Evolutionary conservation across 2,888 invertebrate genomes (phyloP), one percentile per base, ranked within the genome.

Genomic region (Cactoblastis cactorum): DNA sequence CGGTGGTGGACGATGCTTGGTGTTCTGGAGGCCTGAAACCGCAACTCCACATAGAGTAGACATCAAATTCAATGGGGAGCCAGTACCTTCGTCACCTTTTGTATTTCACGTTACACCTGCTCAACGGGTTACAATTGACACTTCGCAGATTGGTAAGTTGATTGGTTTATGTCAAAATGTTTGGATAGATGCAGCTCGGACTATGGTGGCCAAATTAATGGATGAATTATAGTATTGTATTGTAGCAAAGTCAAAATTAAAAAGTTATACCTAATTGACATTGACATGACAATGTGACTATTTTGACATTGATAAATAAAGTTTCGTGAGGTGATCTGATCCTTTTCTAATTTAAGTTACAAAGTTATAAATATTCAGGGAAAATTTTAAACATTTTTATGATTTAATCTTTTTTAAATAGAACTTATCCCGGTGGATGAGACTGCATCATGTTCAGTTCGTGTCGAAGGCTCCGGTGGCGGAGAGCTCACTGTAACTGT

Each of bases 21-120:
- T 98, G 28, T 97, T 96, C 57, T 98, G 98, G 90, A 96, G 97
- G 15, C 98, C 98, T 35, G 97, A 97, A 80, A 92, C 94, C 61
- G 93, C 97, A 1, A 96, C 96, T 64, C 94, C 97, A 19, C 98
- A 98, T 83, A 92, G 96, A 68, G 97, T 98, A 61, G 97, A 97
- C 80, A 97, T 98, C 53, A 97, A 97, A 86, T 98, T 98, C 83
- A 98, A 98, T 77, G 97, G 97, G 45, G 97, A 97, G 82, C 96
- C 97, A 18, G 97, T 98, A 22, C 93, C 95, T 54, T 96, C 96
- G 57, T 97, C 97, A 67, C 97, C 97, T 5, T 97, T 97, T 65
- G 93, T 96, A 37, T 97, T 97, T 71, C 93, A 96, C 59, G 88
- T 89, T 33, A 82, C 86, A 5, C 86, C 89, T 48, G 87, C 88